Conservation (phyloP, 1,140 invertebrate species). For the Papilio glaucus region DNA sequence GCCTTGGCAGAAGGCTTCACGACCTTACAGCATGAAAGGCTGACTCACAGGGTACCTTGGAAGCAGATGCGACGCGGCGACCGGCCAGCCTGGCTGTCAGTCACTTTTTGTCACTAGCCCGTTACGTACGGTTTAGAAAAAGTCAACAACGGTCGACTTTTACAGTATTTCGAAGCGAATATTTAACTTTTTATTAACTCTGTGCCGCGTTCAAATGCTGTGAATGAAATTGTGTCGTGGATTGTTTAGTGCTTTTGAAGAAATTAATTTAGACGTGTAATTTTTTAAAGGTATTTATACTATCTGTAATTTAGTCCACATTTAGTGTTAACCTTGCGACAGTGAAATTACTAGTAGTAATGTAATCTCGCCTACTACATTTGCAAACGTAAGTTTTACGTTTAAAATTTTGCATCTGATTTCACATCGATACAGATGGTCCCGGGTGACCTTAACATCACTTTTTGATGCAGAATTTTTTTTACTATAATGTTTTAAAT, state of each 20-base stretch:
- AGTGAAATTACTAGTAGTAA: too few relatives aligned
- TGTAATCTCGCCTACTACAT: too few relatives aligned
- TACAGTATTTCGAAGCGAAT: not conserved
- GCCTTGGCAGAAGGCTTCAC: not conserved
- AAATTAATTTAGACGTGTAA: not conserved
- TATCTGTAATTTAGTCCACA: not conserved
- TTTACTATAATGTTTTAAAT: too few relatives aligned
- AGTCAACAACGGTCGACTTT: not conserved
- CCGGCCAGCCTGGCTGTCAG: not conserved
- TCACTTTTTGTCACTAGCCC: slow-evolving; percentile 1
- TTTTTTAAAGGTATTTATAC: not conserved
- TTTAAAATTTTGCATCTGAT: too few relatives aligned
- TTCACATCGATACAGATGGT: too few relatives aligned
- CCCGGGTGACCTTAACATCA: too few relatives aligned
- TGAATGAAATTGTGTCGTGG: slow-evolving; percentile 2
- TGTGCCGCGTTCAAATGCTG: not conserved
- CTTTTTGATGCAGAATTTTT: too few relatives aligned
- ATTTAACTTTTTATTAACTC: slow-evolving; percentile 5
- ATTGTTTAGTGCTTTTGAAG: not conserved
- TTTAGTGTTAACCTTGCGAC: too few relatives aligned
- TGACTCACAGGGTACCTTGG: too few relatives aligned
- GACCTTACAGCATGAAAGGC: not conserved
- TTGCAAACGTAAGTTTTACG: too few relatives aligned
- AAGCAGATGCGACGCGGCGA: too few relatives aligned
- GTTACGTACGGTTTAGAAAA: slow-evolving; percentile 5